These are phyloP conservation scores for Cochlearius cochlearius DNA, from an alignment of 2,113 vertebrate species.

Conservation along the genomic window DNA sequence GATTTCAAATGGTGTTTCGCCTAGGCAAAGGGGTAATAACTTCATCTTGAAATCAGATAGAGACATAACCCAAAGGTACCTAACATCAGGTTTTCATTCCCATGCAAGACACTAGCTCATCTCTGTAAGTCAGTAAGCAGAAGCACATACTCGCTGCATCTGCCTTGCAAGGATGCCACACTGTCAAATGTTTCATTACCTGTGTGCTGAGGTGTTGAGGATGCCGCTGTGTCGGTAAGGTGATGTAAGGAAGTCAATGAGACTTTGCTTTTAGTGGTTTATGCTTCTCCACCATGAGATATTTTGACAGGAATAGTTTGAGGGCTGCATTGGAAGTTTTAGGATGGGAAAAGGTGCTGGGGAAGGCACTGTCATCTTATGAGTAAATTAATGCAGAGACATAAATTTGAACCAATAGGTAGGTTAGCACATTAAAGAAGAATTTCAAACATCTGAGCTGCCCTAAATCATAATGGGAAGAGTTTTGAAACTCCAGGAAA, in stretches of 20 bases:
- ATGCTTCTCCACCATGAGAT: not conserved
- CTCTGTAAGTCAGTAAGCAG: not conserved
- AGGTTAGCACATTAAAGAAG: not conserved
- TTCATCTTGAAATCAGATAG: not conserved
- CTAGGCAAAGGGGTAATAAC: not conserved
- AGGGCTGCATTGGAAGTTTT: not conserved
- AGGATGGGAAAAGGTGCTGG: not conserved
- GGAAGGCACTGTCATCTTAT: not conserved
- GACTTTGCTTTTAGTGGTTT: not conserved
- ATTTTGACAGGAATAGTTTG: not conserved
- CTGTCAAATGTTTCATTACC: not conserved
- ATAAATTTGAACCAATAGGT: not conserved
- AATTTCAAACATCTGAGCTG: not conserved
- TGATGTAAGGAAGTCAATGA: not conserved
- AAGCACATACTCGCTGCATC: not conserved
- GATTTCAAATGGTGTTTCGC: not conserved
- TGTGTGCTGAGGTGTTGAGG: not conserved
- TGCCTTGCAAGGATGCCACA: not conserved
- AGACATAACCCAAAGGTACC: not conserved
- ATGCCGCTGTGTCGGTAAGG: not conserved
- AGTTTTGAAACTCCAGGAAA: not conserved
- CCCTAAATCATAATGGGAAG: not conserved
- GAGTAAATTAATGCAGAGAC: not conserved
- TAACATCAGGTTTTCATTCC: not conserved
- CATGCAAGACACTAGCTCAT: not conserved